Evolutionary conservation across 2,888 invertebrate genomes (phyloP), one percentile per base, ranked within the genome.

Genomic region (Silvanus unidentatus): DNA sequence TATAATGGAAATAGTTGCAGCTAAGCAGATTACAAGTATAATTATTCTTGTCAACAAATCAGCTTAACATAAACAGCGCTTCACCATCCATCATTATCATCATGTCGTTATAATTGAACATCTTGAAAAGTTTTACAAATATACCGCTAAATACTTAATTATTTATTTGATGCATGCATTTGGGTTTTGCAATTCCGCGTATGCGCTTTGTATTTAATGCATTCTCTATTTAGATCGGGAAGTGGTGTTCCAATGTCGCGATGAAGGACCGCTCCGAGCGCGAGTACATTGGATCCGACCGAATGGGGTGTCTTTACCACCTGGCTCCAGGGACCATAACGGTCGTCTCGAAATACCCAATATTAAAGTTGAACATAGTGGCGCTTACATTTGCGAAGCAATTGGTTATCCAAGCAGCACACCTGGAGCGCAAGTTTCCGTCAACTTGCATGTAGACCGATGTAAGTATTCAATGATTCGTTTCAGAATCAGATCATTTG

Each of bases 191-290:
- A 22, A 22, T 5, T 22, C 22, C 22, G 8, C 22, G 8, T 8
- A 5, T 3, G 4, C 3, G 8, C 22, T 22, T 22, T 22, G 8
- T 22, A 5, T 5, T 22, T 22, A 22, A 22, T 5, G 4, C 3
- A 22, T 22, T 5, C 8, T 16, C 36, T 34, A 42, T 58, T 37
- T 58, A 92, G 95, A 89, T 70, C 85, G 88, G 34, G 93, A 94
- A 71, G 94, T 94, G 30, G 90, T 93, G 28, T 90, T 95, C 78
- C 87, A 86, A 72, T 96, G 96, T 66, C 84, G 93, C 53, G 93
- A 94, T 63, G 91, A 91, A 71, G 90, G 95, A n/a, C 79, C 79
- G 1, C 67, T 79, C 1, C 77, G 92, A 43, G 86, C 87, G 2
- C 77, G 77, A 40, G 89, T 94, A 3, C 78, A 78, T 28, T 91